These are phyloP conservation scores for Cavia porcellus DNA, from an alignment of 2,113 vertebrate species.

Conservation along the genomic window DNA sequence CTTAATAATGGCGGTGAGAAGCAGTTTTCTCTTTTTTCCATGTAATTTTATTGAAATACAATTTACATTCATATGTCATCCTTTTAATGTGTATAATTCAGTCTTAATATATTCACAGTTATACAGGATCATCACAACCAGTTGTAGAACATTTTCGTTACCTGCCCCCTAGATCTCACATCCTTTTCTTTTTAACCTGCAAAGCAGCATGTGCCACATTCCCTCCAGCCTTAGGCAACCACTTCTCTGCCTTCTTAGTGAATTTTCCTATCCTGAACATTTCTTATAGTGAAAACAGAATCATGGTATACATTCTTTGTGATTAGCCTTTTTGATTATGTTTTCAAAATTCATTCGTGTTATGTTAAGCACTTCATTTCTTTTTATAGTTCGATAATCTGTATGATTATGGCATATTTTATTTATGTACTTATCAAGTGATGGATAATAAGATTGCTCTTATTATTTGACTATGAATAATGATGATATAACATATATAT, in stretches of 20 bases:
- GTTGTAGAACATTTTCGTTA: not conserved
- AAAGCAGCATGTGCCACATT: not conserved
- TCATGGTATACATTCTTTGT: not conserved
- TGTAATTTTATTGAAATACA: not conserved
- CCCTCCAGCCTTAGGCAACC: not conserved
- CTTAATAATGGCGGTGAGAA: not conserved
- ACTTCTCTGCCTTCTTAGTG: not conserved
- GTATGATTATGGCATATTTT: not conserved
- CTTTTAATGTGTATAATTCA: not conserved
- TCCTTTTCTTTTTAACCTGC: not conserved
- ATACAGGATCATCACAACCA: not conserved
- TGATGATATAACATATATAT: too few species aligned
- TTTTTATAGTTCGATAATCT: not conserved
- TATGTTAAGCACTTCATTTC: not conserved
- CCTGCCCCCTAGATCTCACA: fast-evolving
- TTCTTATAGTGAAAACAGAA: not conserved
- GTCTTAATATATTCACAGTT: not conserved
- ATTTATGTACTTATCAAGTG: not conserved
- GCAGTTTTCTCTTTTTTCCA: not conserved
- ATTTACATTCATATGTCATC: not conserved
- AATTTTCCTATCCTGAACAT: not conserved
- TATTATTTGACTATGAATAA: not conserved
- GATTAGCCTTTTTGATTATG: not conserved
- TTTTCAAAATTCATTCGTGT: not conserved
- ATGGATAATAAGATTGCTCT: not conserved